Base-by-base conservation (phyloP, 2,888 invertebrate species). In the Acrobasis suavella region DNA sequence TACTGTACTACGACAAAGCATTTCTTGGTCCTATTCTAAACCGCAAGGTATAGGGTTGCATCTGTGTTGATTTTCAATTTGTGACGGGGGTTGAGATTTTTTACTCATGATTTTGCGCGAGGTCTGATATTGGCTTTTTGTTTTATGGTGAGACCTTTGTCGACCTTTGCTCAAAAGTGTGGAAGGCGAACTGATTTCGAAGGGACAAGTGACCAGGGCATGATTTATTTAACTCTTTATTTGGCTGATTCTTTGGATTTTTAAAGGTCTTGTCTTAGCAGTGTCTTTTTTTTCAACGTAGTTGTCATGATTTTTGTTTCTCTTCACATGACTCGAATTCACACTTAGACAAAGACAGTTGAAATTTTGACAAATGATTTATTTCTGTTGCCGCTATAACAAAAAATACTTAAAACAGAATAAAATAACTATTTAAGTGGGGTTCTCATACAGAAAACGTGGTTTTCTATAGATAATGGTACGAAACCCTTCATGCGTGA, bases 91-190 rank as follows among this genome's bases (percentile, higher is more conserved):
- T 69, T 16, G 70, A 12, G 42, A 42, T 56, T 56, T 55, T 39
- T 56, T 42, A 56, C 56, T 42, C 14, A 51, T 59, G 50, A 50
- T 42, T 56, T 56, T 56, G 17, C 15, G 42, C 42, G 14, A n/a
- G 42, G n/a, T 42, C 67, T 59, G 61, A 62, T 65, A 67, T 67
- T 67, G 65, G 67, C 64, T 63, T 67, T 60, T 56, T 63, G 55
- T 56, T 62, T 50, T 42, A 56, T 42, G 42, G 38, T 6, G 22
- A 16, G 38, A 55, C 61, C 61, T 52, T 64, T 32, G 42, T 38
- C 14, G 38, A 55, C 61, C 61, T 52, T 58, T 32, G 50, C 39
- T 52, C 32, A 16, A 46, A 16, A 15, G 16, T 14, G 38, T 15
- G 46, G 64, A 62, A 59, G 22, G 9, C 12, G 42, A 17, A 39